A percentile compares a stretch with the other conserved stretches of the same genome.
These are phyloP conservation scores for Rhadinocentrus ornatus DNA, from an alignment of 2,797 vertebrate genomes.

Conservation along the genomic window DNA sequence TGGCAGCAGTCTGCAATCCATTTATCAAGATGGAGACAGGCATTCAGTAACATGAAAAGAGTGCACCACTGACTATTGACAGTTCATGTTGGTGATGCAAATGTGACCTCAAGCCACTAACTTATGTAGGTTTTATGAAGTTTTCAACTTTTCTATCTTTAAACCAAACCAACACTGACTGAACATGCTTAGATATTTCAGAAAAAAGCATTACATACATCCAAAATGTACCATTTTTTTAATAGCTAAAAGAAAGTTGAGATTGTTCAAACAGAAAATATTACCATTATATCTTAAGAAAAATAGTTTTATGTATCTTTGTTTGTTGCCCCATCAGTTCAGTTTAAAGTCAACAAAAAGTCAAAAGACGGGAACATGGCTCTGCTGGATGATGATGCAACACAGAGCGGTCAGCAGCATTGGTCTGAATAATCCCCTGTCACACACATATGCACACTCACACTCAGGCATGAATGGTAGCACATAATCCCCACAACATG, in stretches of 20 bases:
- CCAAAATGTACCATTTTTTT: no score
- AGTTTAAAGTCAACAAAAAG: not conserved
- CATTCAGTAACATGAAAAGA: not conserved
- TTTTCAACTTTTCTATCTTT: not conserved
- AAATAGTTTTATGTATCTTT: no score
- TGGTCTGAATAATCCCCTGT: slow-evolving; percentile 37
- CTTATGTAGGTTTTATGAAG: not conserved
- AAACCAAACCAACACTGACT: not conserved
- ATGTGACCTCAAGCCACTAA: not conserved
- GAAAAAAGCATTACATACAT: not conserved
- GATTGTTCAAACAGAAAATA: not conserved
- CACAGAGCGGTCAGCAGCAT: slow-evolving; percentile 31
- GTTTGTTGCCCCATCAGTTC: not conserved
- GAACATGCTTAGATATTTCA: no score
- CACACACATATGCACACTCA: slow-evolving; percentile 22
- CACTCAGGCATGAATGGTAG: slow-evolving; percentile 36
- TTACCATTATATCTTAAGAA: not conserved
- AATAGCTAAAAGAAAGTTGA: no score
- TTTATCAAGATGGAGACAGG: slow-evolving; percentile 13
- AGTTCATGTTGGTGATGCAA: not conserved
- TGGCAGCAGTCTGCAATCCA: not conserved
- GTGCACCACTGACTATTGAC: not conserved
- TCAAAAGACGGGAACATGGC: not conserved
- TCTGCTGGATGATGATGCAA: not conserved
- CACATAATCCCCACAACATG: slow-evolving; percentile 51